Conservation (phyloP, 2,888 invertebrate genomes). For the Orthonevra nobilis region DNA sequence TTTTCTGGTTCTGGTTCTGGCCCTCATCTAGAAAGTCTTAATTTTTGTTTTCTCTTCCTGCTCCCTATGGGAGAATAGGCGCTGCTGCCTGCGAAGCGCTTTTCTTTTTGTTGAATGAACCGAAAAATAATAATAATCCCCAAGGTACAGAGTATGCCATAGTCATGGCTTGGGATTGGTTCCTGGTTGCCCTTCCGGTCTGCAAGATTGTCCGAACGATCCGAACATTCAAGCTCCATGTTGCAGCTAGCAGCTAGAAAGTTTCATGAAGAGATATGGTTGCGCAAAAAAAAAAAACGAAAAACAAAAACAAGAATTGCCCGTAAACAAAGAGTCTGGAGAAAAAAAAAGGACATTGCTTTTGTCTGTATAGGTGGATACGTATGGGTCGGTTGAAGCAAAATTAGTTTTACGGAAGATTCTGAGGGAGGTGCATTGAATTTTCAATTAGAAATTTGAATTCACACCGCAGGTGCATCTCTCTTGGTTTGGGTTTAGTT, state of each 20-base stretch:
- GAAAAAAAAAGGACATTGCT: slow-evolving; percentile 28
- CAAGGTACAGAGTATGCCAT: slow-evolving; percentile 26
- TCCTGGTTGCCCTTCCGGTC: slow-evolving; percentile 38
- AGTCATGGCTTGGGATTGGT: slow-evolving; percentile 48
- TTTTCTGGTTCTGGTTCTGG: too few species aligned
- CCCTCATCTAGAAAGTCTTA: slow-evolving; percentile 55
- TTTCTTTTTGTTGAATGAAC: slow-evolving; percentile 63
- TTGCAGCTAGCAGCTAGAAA: slow-evolving; percentile 10
- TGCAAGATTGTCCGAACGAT: slow-evolving; percentile 20
- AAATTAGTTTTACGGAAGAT: slow-evolving; percentile 61
- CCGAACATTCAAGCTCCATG: not conserved
- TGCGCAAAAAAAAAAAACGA: slow-evolving; percentile 37
- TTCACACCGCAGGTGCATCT: slow-evolving; percentile 52
- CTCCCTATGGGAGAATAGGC: slow-evolving; percentile 40
- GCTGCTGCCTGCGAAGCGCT: not conserved
- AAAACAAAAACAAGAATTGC: slow-evolving; percentile 28
- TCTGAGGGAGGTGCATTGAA: slow-evolving; percentile 56
- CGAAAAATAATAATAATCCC: slow-evolving; percentile 69
- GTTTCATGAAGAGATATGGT: slow-evolving; percentile 57
- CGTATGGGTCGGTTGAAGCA: not conserved
- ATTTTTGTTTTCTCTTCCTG: slow-evolving; percentile 56
- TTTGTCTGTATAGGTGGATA: not conserved
- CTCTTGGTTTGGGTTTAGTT: not conserved
- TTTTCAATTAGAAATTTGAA: slow-evolving; percentile 63
- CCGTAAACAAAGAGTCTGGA: too few species aligned